phyloP scores from a whole-genome alignment of 2,888 invertebrate genomes.

The Polyploca ridens region DNA sequence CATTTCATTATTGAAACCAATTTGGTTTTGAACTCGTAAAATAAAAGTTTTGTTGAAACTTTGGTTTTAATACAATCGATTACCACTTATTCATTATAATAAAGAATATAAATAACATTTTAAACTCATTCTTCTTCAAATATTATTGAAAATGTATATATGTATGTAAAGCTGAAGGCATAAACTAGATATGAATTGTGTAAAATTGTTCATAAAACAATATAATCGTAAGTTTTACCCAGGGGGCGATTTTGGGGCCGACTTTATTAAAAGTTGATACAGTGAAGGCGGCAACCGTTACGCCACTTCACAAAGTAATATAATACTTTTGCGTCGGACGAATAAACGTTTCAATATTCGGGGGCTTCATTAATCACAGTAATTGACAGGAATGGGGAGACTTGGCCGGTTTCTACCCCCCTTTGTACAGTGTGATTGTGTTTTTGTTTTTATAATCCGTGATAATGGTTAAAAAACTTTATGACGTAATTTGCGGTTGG shows the following conservation, averaged over 20 bases:
- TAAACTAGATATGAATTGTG: background rate
- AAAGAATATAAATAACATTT: background rate
- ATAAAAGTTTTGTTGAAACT: too few species aligned
- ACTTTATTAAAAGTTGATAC: slow-evolving; percentile 76
- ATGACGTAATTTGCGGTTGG: slow-evolving; percentile 31
- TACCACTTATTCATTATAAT: background rate
- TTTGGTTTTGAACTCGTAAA: background rate
- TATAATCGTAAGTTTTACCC: slow-evolving; percentile 24
- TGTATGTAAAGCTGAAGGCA: background rate
- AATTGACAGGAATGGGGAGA: slow-evolving; percentile 78
- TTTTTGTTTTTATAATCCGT: slow-evolving; percentile 58
- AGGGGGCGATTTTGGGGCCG: slow-evolving; percentile 45
- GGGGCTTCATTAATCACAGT: slow-evolving; percentile 80
- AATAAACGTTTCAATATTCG: slow-evolving; percentile 83
- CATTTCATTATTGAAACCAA: too few species aligned
- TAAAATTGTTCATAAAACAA: slow-evolving; percentile 16
- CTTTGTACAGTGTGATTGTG: slow-evolving; percentile 34
- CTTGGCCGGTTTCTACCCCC: slow-evolving; percentile 58
- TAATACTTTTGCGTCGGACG: slow-evolving; percentile 75
- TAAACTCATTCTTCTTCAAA: background rate
- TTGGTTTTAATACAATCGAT: too few species aligned
- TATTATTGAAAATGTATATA: background rate
- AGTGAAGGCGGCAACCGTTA: slow-evolving; percentile 40
- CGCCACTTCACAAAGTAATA: slow-evolving; percentile 69
- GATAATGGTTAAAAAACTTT: slow-evolving; percentile 52